A percentile compares a stretch with the other conserved stretches of the same genome.
Conservation (phyloP, 2,888 invertebrate genomes). For the Mythimna pallens region DNA sequence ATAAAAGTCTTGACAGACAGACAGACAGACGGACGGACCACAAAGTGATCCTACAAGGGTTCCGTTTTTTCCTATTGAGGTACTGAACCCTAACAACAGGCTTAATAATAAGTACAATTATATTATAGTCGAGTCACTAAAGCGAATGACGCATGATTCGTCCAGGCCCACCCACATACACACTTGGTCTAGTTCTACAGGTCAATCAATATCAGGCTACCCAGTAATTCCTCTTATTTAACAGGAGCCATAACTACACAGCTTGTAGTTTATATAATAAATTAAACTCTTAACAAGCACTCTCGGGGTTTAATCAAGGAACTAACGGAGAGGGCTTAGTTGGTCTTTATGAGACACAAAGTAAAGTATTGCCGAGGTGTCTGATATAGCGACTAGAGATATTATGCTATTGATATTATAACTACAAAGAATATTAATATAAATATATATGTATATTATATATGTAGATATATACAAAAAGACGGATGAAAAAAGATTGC, state of each 20-base stretch:
- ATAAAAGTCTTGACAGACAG: too few relatives aligned
- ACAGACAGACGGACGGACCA: too few relatives aligned
- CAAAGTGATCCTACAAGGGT: too few relatives aligned
- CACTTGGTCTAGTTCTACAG: conserved; percentile 1
- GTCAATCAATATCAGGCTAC: conserved; percentile 12
- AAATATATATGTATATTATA: too few relatives aligned
- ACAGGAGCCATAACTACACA: background rate
- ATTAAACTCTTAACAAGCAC: conserved; percentile 31
- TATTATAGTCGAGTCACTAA: background rate
- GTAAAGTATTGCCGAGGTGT: background rate
- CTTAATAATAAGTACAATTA: background rate
- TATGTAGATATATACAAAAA: too few relatives aligned
- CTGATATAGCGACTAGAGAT: background rate
- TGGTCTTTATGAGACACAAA: background rate
- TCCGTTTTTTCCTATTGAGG: too few relatives aligned
- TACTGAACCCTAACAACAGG: too few relatives aligned
- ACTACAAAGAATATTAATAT: too few relatives aligned
- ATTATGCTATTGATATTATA: background rate
- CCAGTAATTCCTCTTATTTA: background rate
- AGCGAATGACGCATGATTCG: background rate
- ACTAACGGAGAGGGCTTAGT: conserved; percentile 8
- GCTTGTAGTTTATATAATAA: conserved; percentile 1
- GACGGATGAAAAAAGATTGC: too few relatives aligned
- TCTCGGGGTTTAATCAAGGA: conserved; percentile 32
- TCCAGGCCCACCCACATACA: background rate